Percentiles rank a stretch among this genome's conserved stretches.
These are phyloP conservation scores for Cyaniris semiargus DNA, from an alignment of 2,888 invertebrate species.

Conservation along the genomic window DNA sequence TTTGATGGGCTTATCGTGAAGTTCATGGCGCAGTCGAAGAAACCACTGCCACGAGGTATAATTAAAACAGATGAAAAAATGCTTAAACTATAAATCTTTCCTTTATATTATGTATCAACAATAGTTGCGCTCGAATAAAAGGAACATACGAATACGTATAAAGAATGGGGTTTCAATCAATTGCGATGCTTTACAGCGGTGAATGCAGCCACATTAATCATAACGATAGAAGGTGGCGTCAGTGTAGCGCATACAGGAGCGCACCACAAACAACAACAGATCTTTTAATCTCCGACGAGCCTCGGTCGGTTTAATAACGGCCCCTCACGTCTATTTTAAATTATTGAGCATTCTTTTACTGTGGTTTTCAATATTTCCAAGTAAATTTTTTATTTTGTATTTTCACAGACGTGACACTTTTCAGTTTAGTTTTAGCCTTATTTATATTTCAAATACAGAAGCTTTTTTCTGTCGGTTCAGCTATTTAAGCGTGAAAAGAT, in stretches of 20 bases:
- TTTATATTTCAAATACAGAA: too few species aligned
- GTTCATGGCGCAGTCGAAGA: not conserved
- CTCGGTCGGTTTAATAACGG: conserved; percentile 39
- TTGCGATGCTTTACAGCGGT: conserved; percentile 46
- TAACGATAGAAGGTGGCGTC: conserved; percentile 54
- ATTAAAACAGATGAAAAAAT: too few species aligned
- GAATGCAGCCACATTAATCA: conserved; percentile 67
- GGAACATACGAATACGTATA: conserved; percentile 37
- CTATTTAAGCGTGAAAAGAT: too few species aligned
- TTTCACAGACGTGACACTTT: too few species aligned
- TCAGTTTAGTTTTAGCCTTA: too few species aligned
- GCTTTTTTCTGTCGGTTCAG: too few species aligned
- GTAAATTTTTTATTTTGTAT: not conserved
- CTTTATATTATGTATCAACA: not conserved
- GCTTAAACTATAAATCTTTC: not conserved
- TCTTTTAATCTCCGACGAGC: conserved; percentile 66
- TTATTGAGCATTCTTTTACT: conserved; percentile 23
- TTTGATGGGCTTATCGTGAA: not conserved
- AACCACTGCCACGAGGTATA: not conserved
- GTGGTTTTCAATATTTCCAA: conserved; percentile 7
- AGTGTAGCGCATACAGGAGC: conserved; percentile 51
- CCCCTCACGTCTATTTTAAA: conserved; percentile 37
- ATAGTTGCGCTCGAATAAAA: not conserved
- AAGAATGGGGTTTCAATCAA: conserved; percentile 57
- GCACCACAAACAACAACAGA: conserved; percentile 69